Evolutionary conservation across 2,797 vertebrate species (phyloP).

Genomic region (Acropternis orthonyx): DNA sequence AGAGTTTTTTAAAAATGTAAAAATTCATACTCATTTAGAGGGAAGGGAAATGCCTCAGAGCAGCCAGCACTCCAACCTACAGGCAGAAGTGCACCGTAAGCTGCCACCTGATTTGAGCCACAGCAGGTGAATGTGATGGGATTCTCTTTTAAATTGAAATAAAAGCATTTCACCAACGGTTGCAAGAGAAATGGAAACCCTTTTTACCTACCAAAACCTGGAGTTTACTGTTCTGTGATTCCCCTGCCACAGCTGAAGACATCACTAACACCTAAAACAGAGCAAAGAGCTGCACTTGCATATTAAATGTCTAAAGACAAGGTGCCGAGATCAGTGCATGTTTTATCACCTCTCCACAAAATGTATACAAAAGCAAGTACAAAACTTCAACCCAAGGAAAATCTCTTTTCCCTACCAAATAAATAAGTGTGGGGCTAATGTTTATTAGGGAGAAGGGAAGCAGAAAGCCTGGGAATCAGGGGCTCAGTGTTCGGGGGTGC

Average conservation of each 20-base stretch:
- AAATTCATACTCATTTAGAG: neutral
- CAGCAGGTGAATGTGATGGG: accelerated
- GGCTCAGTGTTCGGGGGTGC: neutral
- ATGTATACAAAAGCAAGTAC: accelerated
- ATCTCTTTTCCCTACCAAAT: too few species aligned
- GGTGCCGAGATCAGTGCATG: neutral
- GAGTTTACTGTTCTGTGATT: neutral
- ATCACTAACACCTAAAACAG: neutral
- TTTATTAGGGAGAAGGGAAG: neutral
- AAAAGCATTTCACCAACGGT: neutral
- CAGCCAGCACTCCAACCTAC: neutral
- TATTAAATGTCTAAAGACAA: neutral
- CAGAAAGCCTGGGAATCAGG: neutral
- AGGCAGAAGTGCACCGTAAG: neutral
- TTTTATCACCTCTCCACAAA: neutral
- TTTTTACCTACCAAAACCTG: neutral
- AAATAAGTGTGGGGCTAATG: accelerated
- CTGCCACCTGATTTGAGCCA: neutral
- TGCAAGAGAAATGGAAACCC: neutral
- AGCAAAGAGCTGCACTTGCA: constrained; percentile 12
- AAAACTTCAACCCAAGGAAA: neutral
- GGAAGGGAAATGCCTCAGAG: neutral
- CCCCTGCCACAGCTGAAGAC: neutral
- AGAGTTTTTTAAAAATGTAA: neutral
- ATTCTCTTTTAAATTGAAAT: neutral